Base-by-base conservation (phyloP, 2,797 vertebrate genomes). In the Coranthus polyacanthus region DNA sequence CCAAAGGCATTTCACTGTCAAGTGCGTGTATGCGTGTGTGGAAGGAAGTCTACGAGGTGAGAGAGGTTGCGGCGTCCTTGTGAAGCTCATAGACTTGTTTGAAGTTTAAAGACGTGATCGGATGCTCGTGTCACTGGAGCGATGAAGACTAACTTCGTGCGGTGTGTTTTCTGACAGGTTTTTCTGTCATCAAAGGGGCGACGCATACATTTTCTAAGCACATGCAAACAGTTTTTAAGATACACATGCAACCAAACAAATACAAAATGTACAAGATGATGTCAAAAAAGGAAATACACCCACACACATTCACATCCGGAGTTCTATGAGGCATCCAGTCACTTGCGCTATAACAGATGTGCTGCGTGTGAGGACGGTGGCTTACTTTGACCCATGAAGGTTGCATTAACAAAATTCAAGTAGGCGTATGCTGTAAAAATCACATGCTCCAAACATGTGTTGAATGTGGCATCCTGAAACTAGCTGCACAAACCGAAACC, bases 1-100 rank as follows among this genome's bases (percentile, higher is more conserved):
- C 88, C 84, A 78, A 66, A 70, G 83, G 88, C 80, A 54, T 76
- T 81, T 51, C 47, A 43, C 77, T 39, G 62, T 75, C 68, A 47
- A 60, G 68, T 45, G 67, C 62, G 72, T 55, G 58, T 47, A 12
- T 36, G 47, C 34, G 18, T 12, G 38, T 57, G 56, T 10, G 54
- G 60, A 49, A 56, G 43, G 55, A 59, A 52, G 65, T 60, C 7
- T 42, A 3, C 6, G 51, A 58, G 75, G 78, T 79, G 66, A 67
- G 59, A 20, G 54, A 51, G 42, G 12, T 37, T 51, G 34, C 1
- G 6, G 46, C 34, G 36, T 80, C 80, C 76, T 74, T 72, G 68
- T 63, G 64, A 60, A 29, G 65, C 61, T 58, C 59, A 42, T 45
- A 49, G 37, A 75, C 57, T 66, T 44, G 54, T 70, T 62, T 74